Evolutionary conservation across 2,888 invertebrate genomes (phyloP).

Genomic region (Temnothorax rugatulus): DNA sequence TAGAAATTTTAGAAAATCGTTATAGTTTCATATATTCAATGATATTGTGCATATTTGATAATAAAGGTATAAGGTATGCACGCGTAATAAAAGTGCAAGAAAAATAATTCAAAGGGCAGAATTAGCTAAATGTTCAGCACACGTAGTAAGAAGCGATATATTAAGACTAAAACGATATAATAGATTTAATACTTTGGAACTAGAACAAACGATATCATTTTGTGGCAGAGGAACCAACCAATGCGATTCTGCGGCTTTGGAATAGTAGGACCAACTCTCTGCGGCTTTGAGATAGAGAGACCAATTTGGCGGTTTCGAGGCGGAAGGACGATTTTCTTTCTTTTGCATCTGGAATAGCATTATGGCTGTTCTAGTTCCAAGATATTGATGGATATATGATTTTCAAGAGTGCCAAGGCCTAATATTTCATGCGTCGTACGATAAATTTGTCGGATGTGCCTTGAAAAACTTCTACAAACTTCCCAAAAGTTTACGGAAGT

Average conservation of each 20-base stretch:
- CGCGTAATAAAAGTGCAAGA: neutral
- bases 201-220: slow-evolving; percentile 48
- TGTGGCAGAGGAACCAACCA: slow-evolving; percentile 33
- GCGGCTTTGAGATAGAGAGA: slow-evolving; percentile 41
- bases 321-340: slow-evolving; percentile 48
- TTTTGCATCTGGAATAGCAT: slow-evolving; percentile 33
- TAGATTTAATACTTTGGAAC: slow-evolving; percentile 47
- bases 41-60: neutral
- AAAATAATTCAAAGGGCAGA: neutral
- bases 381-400: slow-evolving; percentile 49
- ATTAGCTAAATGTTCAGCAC: neutral
- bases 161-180: slow-evolving; percentile 23
- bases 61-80: neutral
- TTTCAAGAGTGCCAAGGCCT: slow-evolving; percentile 7
- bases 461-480: slow-evolving; percentile 31
- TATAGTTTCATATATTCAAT: neutral
- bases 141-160: neutral
- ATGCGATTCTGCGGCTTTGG: slow-evolving; percentile 48
- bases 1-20: slow-evolving; percentile 13
- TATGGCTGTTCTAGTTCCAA: slow-evolving; percentile 35
- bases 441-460: slow-evolving; percentile 50
- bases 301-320: slow-evolving; percentile 52
- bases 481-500: slow-evolving; percentile 33
- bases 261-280: slow-evolving; percentile 40
- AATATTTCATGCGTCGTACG: slow-evolving; percentile 44